Conservation (phyloP, 2,888 invertebrate genomes). For the Pyrrhia umbra region DNA sequence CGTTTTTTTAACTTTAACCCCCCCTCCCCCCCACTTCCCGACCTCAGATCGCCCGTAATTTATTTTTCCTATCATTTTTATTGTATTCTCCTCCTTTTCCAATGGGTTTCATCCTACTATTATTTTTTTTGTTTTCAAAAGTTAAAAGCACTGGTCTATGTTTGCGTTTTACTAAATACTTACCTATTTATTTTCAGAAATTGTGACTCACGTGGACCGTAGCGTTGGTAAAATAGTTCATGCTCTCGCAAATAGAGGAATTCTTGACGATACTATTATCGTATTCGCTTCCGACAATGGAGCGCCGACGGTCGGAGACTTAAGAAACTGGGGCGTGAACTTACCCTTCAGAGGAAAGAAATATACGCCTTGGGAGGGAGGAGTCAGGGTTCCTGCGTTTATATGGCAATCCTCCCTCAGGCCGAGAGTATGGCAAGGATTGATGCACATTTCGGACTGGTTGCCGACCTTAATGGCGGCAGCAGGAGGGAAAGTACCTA, state of each 20-base stretch:
- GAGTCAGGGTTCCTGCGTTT: constrained; percentile 93
- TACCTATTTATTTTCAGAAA: constrained; percentile 69
- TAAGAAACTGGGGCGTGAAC: constrained; percentile 94
- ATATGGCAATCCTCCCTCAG: constrained; percentile 91
- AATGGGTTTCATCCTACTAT: no score
- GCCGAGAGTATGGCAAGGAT: constrained; percentile 90
- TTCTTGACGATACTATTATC: constrained; percentile 95
- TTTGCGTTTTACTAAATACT: neutral
- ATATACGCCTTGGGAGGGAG: constrained; percentile 96
- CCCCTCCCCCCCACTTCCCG: no score
- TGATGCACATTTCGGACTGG: constrained; percentile 96
- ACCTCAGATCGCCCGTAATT: no score
- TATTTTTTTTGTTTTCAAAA: no score
- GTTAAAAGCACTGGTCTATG: no score
- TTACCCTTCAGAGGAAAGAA: constrained; percentile 95
- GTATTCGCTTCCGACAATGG: constrained; percentile 98
- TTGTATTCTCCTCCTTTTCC: no score
- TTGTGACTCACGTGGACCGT: constrained; percentile 95
- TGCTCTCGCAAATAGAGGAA: constrained; percentile 91
- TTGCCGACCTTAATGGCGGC: constrained; percentile 92
- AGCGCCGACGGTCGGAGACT: constrained; percentile 93
- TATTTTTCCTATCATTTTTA: no score
- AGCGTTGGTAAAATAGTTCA: constrained; percentile 94
- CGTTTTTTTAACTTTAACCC: no score
- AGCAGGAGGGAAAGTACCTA: constrained; percentile 74